A percentile compares a stretch with the other conserved stretches of the same genome.
Evolutionary conservation across 2,888 invertebrate genomes (phyloP).

Genomic region (Camponotus fellah): DNA sequence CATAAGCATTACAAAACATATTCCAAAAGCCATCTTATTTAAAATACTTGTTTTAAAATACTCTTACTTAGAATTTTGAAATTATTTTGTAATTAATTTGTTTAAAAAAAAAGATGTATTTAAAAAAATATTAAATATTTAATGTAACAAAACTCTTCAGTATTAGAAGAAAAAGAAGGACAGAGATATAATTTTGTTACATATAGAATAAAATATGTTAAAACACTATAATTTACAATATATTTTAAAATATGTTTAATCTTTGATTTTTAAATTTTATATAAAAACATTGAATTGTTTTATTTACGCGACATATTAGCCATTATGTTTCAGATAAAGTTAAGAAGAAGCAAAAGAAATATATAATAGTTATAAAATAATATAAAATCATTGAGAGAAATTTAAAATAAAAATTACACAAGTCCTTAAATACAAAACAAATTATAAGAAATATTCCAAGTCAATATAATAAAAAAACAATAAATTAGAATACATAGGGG

Average conservation of each 20-base stretch:
- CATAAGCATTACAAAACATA: not conserved
- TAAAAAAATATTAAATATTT: not conserved
- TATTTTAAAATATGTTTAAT: not conserved
- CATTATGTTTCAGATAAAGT: not conserved
- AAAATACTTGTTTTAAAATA: not conserved
- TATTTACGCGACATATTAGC: not conserved
- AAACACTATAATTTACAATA: not conserved
- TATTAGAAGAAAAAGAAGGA: not conserved
- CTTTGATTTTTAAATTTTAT: not conserved
- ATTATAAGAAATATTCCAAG: not conserved
- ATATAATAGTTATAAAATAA: not conserved
- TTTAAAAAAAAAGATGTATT: not conserved
- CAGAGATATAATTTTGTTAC: not conserved
- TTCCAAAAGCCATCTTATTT: not conserved
- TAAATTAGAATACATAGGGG: not conserved
- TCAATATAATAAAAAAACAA: constrained; percentile 6
- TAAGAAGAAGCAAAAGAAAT: not conserved
- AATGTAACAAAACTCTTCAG: not conserved
- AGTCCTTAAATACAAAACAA: not conserved
- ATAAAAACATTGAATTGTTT: not conserved
- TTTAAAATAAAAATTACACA: not conserved
- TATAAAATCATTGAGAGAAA: not conserved
- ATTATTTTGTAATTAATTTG: not conserved
- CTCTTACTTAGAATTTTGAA: not conserved
- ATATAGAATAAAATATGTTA: not conserved